Base-by-base conservation (phyloP, 2,113 vertebrate species). In the Chitala chitala region DNA sequence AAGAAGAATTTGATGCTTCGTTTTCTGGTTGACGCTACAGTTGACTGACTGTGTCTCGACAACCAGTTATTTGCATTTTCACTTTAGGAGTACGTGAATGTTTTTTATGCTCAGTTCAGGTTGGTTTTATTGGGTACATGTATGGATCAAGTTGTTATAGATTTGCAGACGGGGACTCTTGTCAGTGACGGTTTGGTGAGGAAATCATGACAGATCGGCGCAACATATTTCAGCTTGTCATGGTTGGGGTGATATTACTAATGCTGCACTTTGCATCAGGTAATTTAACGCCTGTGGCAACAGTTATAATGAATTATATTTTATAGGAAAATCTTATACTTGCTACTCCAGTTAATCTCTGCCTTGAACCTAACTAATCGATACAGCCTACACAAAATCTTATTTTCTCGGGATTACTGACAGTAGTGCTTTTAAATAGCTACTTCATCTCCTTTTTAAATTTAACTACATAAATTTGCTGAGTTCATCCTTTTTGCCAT, bases 181-280 rank as follows among this genome's bases (percentile, higher is more conserved):
- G 22, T n/a, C 3, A 12, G 20, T 24, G 40, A 15, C 10, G 9
- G 17, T 15, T 44, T 40, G 44, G 44, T 31, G 3, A 5, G 7
- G 13, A 17, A 56, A 44, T 38, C 29, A 58, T 24, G 42, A 54
- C 61, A 40, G 46, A 44, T 56, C 54, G 20, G 13, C 31, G 61
- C 8, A 17, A 31, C 29, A 1, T 59, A 20, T 68, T 76, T 26
- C 53, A 73, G 46, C 1, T 68, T 46, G 78, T 20, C 75, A 4
- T 68, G 53, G 83, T 20, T 81, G 82, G 77, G 68, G 15, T 64
- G 55, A 17, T 56, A 26, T 73, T 82, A 42, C 3, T 75, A 71
- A 79, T 69, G 15, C 17, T 82, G 63, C 58, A 73, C 48, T 29
- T 59, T 65, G 0, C 71, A 54, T 79, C 84, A 82, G 83, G 85